Conservation (phyloP, 2,113 vertebrate species). For the Elephantulus edwardii region DNA sequence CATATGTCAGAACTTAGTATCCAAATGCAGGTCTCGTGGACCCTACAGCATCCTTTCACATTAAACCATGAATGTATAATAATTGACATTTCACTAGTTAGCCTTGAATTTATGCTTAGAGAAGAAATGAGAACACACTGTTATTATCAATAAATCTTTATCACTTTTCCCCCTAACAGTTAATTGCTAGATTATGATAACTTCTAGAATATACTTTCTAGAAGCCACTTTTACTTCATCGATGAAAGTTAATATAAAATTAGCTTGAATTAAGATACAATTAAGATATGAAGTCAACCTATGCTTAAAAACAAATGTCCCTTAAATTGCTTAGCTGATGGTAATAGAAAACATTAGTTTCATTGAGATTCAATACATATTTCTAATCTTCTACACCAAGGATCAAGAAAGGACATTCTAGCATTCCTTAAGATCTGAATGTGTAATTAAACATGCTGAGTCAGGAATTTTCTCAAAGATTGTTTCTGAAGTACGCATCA, state of each 20-base stretch:
- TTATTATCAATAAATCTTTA: background rate
- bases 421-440: background rate
- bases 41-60: background rate
- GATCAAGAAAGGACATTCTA: background rate
- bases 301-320: background rate
- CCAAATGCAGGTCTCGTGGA: background rate
- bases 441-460: background rate
- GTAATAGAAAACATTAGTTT: background rate
- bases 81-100: background rate
- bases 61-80: background rate
- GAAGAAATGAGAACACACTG: background rate
- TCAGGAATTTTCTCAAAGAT: background rate
- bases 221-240: background rate
- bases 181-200: background rate
- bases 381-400: background rate
- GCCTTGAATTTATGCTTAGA: background rate
- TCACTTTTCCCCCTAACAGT: background rate
- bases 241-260: conserved; percentile 16
- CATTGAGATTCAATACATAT: background rate
- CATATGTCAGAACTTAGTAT: background rate
- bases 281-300: background rate
- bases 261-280: background rate
- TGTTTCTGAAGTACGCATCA: background rate
- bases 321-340: background rate
- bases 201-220: background rate